Conservation (phyloP, 2,797 vertebrate genomes). For the Manis javanica region DNA sequence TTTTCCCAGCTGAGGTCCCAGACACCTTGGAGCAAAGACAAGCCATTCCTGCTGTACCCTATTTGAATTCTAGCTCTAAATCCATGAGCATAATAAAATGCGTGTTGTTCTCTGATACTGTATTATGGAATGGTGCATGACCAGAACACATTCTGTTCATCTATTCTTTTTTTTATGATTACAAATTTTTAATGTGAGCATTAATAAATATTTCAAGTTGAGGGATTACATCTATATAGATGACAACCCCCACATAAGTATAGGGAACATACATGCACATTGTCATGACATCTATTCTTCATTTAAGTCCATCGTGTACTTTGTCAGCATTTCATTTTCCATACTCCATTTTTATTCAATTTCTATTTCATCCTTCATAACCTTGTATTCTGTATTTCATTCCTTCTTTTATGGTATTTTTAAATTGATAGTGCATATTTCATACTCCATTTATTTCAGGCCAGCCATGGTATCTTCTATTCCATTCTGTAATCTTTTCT, state of each 20-base stretch:
- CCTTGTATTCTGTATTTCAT: background rate
- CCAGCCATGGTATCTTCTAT: background rate
- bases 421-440: background rate
- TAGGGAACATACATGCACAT: background rate
- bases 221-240: background rate
- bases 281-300: background rate
- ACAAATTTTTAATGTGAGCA: background rate
- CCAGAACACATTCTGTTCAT: background rate
- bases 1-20: background rate
- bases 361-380: background rate
- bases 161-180: background rate
- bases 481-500: background rate
- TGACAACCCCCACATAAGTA: background rate
- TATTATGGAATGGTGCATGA: background rate
- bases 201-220: slow-evolving; percentile 19
- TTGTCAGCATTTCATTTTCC: background rate
- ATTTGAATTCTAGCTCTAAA: background rate
- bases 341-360: background rate
- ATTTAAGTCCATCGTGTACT: background rate
- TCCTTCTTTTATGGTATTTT: slow-evolving; percentile 20
- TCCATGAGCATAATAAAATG: background rate
- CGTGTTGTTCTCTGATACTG: background rate
- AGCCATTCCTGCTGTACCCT: background rate
- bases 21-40: background rate
- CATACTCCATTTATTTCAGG: slow-evolving; percentile 20